Evolutionary conservation across 2,113 vertebrate genomes (phyloP).

Genomic region (Strigops habroptila): DNA sequence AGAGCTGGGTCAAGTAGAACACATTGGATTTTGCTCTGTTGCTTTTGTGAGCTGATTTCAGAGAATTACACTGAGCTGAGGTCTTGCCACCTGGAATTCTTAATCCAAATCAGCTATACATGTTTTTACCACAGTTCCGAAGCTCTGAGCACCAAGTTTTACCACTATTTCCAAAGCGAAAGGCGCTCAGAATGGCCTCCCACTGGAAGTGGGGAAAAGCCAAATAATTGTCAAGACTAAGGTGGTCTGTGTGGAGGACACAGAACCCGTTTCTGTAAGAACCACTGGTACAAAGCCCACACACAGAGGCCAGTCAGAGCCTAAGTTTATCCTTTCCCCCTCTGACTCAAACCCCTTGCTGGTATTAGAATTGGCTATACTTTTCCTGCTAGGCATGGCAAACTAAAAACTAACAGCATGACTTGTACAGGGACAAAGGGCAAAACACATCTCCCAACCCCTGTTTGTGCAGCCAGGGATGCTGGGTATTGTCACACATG

Average conservation of each 20-base stretch:
- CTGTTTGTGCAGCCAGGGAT: neutral
- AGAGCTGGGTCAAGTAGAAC: neutral
- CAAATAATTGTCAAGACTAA: neutral
- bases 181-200: neutral
- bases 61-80: neutral
- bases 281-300: neutral
- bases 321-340: neutral
- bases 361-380: neutral
- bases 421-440: neutral
- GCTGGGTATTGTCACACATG: rapidly evolving
- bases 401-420: neutral
- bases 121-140: neutral
- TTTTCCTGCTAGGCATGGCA: neutral
- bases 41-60: neutral
- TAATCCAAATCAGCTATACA: neutral
- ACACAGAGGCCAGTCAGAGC: neutral
- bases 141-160: neutral
- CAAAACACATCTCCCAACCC: neutral
- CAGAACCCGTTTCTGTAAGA: neutral
- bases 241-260: no score
- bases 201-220: neutral
- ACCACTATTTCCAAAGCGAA: neutral
- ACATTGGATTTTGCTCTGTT: neutral
- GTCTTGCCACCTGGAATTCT: neutral
- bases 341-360: neutral